Conservation (phyloP, 2,888 invertebrate genomes). For the Parthenolecanium corni region DNA sequence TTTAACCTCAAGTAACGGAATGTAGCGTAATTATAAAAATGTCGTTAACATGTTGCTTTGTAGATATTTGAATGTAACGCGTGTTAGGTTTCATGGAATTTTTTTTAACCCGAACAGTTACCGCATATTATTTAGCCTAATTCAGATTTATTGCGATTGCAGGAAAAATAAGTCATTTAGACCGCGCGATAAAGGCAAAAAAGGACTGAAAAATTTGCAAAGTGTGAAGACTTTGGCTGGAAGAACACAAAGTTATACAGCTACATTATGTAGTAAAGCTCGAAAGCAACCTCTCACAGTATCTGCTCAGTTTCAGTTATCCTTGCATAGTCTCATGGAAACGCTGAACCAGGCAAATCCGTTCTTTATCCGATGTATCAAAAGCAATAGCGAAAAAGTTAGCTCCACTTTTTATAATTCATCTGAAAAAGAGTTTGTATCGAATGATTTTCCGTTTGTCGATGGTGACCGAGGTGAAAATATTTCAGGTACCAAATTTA, state of each 20-base stretch:
- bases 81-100: too few species aligned
- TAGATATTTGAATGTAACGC: too few species aligned
- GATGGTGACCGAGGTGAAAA: neutral
- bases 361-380: conserved; percentile 83
- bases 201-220: conserved; percentile 79
- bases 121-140: too few species aligned
- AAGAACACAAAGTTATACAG: conserved; percentile 45
- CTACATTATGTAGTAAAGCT: conserved; percentile 44
- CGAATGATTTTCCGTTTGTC: too few species aligned
- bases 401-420: neutral
- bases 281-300: conserved; percentile 84
- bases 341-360: conserved; percentile 81
- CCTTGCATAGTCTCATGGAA: conserved; percentile 82
- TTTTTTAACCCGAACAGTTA: too few species aligned
- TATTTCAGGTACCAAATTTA: conserved; percentile 59
- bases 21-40: too few species aligned
- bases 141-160: too few species aligned
- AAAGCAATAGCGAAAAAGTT: conserved; percentile 83
- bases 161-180: conserved; percentile 89
- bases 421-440: neutral
- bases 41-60: too few species aligned
- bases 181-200: conserved; percentile 72
- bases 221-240: conserved; percentile 84
- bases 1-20: too few species aligned
- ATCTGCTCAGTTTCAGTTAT: conserved; percentile 88